A percentile compares a stretch with the other conserved stretches of the same genome.
These are phyloP conservation scores for Gallinago jamesoni DNA, from an alignment of 2,113 vertebrate genomes.

Conservation along the genomic window DNA sequence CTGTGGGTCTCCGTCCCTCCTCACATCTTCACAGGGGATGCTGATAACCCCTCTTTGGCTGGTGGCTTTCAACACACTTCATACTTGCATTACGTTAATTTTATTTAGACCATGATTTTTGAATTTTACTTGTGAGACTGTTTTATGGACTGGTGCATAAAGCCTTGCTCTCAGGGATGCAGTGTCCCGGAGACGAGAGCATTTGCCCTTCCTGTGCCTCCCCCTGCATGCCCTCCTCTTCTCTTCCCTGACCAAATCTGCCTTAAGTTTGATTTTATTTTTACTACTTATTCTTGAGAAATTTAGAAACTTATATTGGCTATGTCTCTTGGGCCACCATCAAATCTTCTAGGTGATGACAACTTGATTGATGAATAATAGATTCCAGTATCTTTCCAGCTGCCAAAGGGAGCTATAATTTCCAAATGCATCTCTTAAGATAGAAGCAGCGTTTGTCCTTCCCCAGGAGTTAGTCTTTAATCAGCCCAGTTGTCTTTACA, in stretches of 20 bases:
- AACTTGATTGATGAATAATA: constrained; percentile 37
- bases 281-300: background rate
- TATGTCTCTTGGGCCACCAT: background rate
- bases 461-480: background rate
- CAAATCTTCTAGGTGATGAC: constrained; percentile 11
- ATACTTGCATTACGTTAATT: fast-evolving
- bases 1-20: background rate
- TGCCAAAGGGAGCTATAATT: background rate
- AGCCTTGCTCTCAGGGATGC: fast-evolving
- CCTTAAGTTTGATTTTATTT: background rate
- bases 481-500: background rate
- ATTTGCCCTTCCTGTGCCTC: background rate
- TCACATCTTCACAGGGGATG: background rate
- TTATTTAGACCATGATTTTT: fast-evolving
- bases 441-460: background rate
- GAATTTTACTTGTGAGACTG: background rate
- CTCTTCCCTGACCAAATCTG: background rate
- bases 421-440: background rate
- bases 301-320: background rate
- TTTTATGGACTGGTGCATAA: background rate
- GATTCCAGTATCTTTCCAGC: background rate
- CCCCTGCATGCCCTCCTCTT: background rate
- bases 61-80: background rate
- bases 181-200: fast-evolving
- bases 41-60: fast-evolving